Percentiles rank a stretch among this genome's conserved stretches.
phyloP scores from a whole-genome alignment of 2,888 invertebrate species.

The Oeneis ivallda region DNA sequence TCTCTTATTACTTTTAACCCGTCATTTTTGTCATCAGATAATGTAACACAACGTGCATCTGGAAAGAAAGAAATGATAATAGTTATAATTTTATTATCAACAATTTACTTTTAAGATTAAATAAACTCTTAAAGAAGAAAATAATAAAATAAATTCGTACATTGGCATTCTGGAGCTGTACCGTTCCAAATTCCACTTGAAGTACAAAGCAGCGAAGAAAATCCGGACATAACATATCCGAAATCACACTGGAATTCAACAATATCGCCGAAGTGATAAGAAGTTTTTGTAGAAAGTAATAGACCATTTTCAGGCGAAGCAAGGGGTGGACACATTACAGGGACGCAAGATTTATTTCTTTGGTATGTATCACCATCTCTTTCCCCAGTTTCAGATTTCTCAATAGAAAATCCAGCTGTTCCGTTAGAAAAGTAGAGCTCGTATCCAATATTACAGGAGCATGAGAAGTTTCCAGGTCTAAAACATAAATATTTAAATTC shows the following conservation, averaged over 20 bases:
- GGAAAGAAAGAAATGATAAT: slow-evolving; percentile 44
- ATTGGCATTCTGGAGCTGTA: slow-evolving; percentile 94
- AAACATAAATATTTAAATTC: background rate
- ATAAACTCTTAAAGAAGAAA: background rate
- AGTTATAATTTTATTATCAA: background rate
- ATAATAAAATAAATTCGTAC: slow-evolving; percentile 78
- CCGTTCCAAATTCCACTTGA: slow-evolving; percentile 97
- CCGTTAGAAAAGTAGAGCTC: slow-evolving; percentile 94
- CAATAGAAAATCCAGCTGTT: slow-evolving; percentile 92
- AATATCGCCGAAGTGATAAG: slow-evolving; percentile 94
- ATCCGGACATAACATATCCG: slow-evolving; percentile 95
- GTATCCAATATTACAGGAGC: slow-evolving; percentile 94
- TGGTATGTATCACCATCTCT: slow-evolving; percentile 94
- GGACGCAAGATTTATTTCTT: slow-evolving; percentile 96
- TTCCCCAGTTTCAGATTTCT: slow-evolving; percentile 91
- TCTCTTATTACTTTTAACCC: slow-evolving; percentile 89
- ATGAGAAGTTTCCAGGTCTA: slow-evolving; percentile 92
- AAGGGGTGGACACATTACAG: slow-evolving; percentile 92
- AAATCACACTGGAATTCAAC: slow-evolving; percentile 96
- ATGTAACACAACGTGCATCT: slow-evolving; percentile 95
- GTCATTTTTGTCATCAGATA: slow-evolving; percentile 94
- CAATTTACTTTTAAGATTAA: background rate
- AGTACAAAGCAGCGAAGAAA: slow-evolving; percentile 91
- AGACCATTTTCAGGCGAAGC: slow-evolving; percentile 92
- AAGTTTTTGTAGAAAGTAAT: slow-evolving; percentile 88